These are phyloP conservation scores for Molanna angustata DNA, from an alignment of 2,888 invertebrate genomes.

Conservation along the genomic window DNA sequence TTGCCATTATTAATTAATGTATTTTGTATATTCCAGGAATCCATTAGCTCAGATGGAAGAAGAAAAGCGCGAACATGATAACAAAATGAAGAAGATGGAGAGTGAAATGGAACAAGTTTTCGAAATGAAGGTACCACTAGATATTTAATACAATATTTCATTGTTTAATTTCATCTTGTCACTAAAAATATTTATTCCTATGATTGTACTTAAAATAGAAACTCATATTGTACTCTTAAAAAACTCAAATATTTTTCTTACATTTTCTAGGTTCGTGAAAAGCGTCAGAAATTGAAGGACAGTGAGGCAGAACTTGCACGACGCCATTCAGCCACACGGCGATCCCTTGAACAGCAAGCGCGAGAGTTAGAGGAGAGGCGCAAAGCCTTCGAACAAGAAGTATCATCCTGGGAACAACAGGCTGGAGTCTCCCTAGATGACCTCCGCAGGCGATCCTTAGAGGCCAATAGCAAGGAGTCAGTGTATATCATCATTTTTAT, in stretches of 20 bases:
- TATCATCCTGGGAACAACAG: constrained; percentile 84
- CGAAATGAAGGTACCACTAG: constrained; percentile 81
- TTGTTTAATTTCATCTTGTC: constrained; percentile 1
- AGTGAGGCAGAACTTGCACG: constrained; percentile 90
- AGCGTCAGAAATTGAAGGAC: constrained; percentile 93
- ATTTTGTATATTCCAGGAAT: constrained; percentile 65
- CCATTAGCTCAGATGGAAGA: constrained; percentile 98
- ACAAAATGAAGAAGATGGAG: constrained; percentile 98
- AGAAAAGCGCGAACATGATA: constrained; percentile 93
- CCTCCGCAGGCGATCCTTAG: constrained; percentile 80
- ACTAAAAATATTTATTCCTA: background rate
- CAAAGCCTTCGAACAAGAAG: constrained; percentile 81
- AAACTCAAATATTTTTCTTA: no score
- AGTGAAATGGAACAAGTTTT: constrained; percentile 99
- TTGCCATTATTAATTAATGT: background rate
- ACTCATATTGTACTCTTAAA: no score
- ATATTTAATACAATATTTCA: no score
- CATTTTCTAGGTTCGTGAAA: constrained; percentile 67
- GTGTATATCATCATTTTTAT: constrained; percentile 43
- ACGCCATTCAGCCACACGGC: constrained; percentile 77
- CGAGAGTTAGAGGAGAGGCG: constrained; percentile 89
- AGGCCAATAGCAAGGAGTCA: constrained; percentile 87
- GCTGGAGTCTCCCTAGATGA: constrained; percentile 89
- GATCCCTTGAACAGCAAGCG: constrained; percentile 82
- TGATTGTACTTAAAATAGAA: no score